These are phyloP conservation scores for Scotopteryx bipunctaria DNA, from an alignment of 2,888 invertebrate genomes.

Conservation along the genomic window DNA sequence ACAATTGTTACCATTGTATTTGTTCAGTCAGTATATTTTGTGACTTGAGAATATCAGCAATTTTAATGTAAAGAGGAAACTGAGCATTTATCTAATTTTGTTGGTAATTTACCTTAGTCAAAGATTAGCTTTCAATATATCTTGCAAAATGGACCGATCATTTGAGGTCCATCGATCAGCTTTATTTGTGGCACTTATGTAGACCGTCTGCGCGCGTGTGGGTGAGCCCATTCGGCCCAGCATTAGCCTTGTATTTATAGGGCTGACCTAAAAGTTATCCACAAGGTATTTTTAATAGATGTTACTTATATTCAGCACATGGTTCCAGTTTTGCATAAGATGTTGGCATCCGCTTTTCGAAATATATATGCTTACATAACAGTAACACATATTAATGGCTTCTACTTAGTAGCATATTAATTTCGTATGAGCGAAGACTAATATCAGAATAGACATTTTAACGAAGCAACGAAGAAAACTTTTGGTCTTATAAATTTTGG, in stretches of 20 bases:
- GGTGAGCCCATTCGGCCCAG: background rate
- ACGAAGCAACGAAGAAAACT: too few species aligned
- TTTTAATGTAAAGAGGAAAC: too few species aligned
- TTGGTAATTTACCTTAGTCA: slow-evolving; percentile 42
- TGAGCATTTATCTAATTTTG: too few species aligned
- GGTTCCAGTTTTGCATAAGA: background rate
- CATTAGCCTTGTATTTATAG: slow-evolving; percentile 7
- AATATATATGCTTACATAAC: background rate
- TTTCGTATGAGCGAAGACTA: too few species aligned
- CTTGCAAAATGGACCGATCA: slow-evolving; percentile 45
- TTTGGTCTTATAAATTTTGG: too few species aligned
- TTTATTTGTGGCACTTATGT: slow-evolving; percentile 14
- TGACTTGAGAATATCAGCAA: too few species aligned
- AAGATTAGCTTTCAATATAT: too few species aligned
- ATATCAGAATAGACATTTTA: too few species aligned
- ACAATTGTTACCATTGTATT: too few species aligned
- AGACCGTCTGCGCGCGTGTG: background rate
- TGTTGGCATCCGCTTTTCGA: background rate
- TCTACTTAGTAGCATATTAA: too few species aligned
- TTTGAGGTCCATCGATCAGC: slow-evolving; percentile 14
- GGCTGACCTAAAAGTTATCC: slow-evolving; percentile 1
- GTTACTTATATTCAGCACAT: background rate
- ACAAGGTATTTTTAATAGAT: slow-evolving; percentile 1
- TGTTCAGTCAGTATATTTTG: too few species aligned
- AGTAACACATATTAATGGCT: background rate